Conservation (phyloP, 2,113 vertebrate genomes). For the Polypterus bichir region DNA sequence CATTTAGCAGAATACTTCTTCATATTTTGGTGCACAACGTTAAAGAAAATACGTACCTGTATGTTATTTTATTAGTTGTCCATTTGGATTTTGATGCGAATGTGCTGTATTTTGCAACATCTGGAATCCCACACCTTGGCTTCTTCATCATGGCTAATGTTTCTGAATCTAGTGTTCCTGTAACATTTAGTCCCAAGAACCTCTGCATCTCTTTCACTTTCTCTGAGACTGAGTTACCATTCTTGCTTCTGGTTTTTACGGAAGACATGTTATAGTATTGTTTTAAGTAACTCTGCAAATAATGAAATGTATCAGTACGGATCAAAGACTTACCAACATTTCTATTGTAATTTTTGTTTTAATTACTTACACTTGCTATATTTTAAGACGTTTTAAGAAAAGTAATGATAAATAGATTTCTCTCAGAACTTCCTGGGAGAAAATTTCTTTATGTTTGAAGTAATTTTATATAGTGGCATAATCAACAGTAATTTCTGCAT, state of each 20-base stretch:
- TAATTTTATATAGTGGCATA: too few species aligned
- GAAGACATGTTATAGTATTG: slow-evolving; percentile 31
- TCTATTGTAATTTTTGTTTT: background rate
- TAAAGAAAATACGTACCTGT: slow-evolving; percentile 35
- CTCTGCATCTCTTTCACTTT: slow-evolving; percentile 46
- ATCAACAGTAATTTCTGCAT: too few species aligned
- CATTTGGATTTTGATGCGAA: slow-evolving; percentile 21
- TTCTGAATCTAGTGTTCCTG: slow-evolving; percentile 33
- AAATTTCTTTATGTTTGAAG: too few species aligned
- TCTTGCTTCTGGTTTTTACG: slow-evolving; percentile 6
- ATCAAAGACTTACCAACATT: background rate
- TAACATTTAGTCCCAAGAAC: slow-evolving; percentile 40
- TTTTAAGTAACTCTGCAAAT: slow-evolving; percentile 41
- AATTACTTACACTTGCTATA: background rate
- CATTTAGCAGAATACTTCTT: background rate
- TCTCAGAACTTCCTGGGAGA: too few species aligned
- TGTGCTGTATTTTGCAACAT: slow-evolving; percentile 16
- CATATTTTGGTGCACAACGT: background rate
- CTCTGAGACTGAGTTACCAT: slow-evolving; percentile 13
- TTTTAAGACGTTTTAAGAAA: too few species aligned
- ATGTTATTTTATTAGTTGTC: slow-evolving; percentile 37
- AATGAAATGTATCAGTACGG: background rate
- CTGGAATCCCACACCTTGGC: slow-evolving; percentile 47
- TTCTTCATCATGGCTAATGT: slow-evolving; percentile 22
- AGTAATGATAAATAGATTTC: too few species aligned